phyloP scores from a whole-genome alignment of 2,888 invertebrate genomes.

The Drosophila multiciliata region DNA sequence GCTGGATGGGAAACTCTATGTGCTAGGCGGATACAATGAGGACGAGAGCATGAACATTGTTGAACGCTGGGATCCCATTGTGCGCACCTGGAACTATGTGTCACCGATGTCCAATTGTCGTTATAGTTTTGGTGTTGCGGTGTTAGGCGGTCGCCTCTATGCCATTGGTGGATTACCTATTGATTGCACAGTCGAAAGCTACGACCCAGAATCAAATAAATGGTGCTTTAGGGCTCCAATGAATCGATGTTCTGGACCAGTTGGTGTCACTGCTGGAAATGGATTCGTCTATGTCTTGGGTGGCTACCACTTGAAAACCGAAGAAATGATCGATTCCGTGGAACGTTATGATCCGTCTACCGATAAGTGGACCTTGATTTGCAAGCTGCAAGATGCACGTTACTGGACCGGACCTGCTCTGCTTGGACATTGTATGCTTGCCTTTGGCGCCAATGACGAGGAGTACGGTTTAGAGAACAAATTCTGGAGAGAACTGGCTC shows the following conservation, averaged over 20 bases:
- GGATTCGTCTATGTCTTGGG: slow-evolving; percentile 96
- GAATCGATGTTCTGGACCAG: slow-evolving; percentile 93
- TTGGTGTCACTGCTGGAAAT: slow-evolving; percentile 94
- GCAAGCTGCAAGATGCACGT: slow-evolving; percentile 92
- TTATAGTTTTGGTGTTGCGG: slow-evolving; percentile 94
- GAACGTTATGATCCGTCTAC: slow-evolving; percentile 92
- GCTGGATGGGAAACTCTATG: slow-evolving; percentile 93
- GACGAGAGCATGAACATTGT: slow-evolving; percentile 96
- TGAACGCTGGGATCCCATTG: slow-evolving; percentile 95
- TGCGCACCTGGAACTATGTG: slow-evolving; percentile 95
- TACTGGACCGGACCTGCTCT: slow-evolving; percentile 95
- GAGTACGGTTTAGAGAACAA: slow-evolving; percentile 94
- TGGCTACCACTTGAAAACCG: no score
- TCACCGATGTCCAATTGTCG: slow-evolving; percentile 95
- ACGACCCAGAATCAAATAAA: slow-evolving; percentile 89
- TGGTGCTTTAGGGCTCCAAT: slow-evolving; percentile 95
- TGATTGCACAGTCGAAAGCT: slow-evolving; percentile 94
- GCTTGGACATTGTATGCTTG: slow-evolving; percentile 90
- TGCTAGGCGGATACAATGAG: slow-evolving; percentile 97
- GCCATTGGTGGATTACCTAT: slow-evolving; percentile 97
- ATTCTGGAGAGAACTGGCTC: slow-evolving; percentile 91
- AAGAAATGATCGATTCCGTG: slow-evolving; percentile 88
- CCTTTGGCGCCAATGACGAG: slow-evolving; percentile 95
- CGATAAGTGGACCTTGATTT: slow-evolving; percentile 94
- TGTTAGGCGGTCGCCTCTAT: slow-evolving; percentile 92